Conservation (phyloP, 2,113 vertebrate species). For the Menura novaehollandiae region DNA sequence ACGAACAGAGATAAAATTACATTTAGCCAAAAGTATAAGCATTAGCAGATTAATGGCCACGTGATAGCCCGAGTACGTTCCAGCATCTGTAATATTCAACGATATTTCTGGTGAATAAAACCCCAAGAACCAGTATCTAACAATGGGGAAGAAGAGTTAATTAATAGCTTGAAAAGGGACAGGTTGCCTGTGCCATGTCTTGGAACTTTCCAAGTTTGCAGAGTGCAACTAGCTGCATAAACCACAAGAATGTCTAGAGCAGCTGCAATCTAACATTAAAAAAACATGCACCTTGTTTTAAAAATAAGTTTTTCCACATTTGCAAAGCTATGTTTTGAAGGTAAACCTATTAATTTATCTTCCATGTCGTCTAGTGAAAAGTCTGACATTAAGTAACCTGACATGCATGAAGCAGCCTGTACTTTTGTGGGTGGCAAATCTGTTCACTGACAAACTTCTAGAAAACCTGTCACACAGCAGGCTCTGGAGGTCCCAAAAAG, state of each 20-base stretch:
- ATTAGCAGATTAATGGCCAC: not conserved
- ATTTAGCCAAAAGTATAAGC: not conserved
- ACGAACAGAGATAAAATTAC: not conserved
- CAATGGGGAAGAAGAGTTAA: not conserved
- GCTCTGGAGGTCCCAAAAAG: constrained; percentile 22
- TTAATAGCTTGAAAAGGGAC: not conserved
- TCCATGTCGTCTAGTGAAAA: not conserved
- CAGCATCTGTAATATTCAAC: not conserved
- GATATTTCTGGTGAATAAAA: not conserved
- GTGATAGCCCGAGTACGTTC: not conserved
- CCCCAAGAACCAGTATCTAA: not conserved
- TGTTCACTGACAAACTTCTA: constrained; percentile 53
- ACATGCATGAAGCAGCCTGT: not conserved
- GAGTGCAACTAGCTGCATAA: not conserved
- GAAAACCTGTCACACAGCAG: constrained; percentile 45
- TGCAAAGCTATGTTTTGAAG: not conserved
- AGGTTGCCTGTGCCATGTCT: not conserved
- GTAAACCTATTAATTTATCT: not conserved
- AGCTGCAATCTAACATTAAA: not conserved
- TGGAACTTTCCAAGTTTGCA: not conserved
- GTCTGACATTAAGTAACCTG: not conserved
- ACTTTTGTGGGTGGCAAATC: constrained; percentile 43
- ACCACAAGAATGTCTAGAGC: not conserved
- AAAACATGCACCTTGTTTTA: not conserved
- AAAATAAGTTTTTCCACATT: not conserved